Conservation (phyloP, 1,140 invertebrate species). For the Harlomillsia oculata region DNA sequence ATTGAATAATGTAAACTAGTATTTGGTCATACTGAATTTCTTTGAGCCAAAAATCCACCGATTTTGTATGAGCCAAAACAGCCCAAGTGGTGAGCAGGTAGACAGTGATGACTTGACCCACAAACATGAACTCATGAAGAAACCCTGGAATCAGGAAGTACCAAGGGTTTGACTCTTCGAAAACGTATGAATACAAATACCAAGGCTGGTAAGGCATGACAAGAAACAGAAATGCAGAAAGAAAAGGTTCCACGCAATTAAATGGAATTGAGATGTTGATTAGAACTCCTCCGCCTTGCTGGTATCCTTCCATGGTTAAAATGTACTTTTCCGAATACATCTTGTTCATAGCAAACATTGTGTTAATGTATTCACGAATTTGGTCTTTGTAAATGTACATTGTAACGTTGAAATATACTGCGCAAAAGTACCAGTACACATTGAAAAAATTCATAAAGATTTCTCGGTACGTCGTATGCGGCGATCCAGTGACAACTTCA, state of each 20-base stretch:
- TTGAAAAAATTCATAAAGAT: slow-evolving; percentile 16
- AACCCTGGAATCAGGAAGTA: slow-evolving; percentile 10
- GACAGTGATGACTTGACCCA: slow-evolving; percentile 3
- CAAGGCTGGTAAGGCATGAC: slow-evolving; percentile 8
- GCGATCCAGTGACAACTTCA: neutral
- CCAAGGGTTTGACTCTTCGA: slow-evolving; percentile 4
- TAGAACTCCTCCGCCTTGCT: slow-evolving; percentile 9
- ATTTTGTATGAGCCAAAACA: slow-evolving; percentile 13
- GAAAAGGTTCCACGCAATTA: slow-evolving; percentile 6
- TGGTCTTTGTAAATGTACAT: slow-evolving; percentile 11
- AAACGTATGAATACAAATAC: slow-evolving; percentile 10
- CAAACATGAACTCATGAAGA: slow-evolving; percentile 5
- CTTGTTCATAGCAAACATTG: slow-evolving; percentile 1
- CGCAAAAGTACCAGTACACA: slow-evolving; percentile 11
- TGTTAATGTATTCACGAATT: slow-evolving; percentile 14
- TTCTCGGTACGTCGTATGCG: slow-evolving; percentile 1
- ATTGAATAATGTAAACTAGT: too few species aligned
- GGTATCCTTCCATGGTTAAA: slow-evolving; percentile 1
- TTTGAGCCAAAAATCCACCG: slow-evolving; percentile 7
- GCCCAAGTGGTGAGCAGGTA: slow-evolving; percentile 3
- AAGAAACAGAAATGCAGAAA: slow-evolving; percentile 3
- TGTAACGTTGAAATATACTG: slow-evolving; percentile 10
- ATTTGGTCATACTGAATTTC: slow-evolving; percentile 12
- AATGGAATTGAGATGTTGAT: slow-evolving; percentile 8
- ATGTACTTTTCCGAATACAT: slow-evolving; percentile 10